These are phyloP conservation scores for Phymatocera aterrima DNA, from an alignment of 2,888 invertebrate species.

Conservation along the genomic window DNA sequence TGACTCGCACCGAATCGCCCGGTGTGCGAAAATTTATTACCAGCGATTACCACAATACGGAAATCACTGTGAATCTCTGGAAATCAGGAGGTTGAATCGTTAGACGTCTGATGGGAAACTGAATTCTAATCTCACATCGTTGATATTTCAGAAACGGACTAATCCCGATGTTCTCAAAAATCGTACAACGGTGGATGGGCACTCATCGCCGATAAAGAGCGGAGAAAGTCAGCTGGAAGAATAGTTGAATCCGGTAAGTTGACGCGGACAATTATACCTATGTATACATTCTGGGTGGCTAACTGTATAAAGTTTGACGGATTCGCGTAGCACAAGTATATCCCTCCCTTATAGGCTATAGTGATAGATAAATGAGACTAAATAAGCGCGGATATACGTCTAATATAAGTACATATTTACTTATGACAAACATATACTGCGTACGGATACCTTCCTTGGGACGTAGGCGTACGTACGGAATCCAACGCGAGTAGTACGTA, in stretches of 20 bases:
- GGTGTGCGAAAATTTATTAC: too few species aligned
- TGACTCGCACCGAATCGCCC: too few species aligned
- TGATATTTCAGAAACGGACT: conserved; percentile 61
- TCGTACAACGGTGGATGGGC: conserved; percentile 70
- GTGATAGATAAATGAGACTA: conserved; percentile 1
- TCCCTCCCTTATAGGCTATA: too few species aligned
- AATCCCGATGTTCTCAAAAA: conserved; percentile 66
- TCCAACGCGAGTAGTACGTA: not conserved
- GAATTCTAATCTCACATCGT: too few species aligned
- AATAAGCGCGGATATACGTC: too few species aligned
- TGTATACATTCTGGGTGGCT: not conserved
- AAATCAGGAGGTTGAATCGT: too few species aligned
- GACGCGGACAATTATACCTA: not conserved
- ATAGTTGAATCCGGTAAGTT: conserved; percentile 70
- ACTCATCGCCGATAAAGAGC: conserved; percentile 70
- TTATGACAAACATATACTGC: not conserved
- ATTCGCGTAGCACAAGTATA: too few species aligned
- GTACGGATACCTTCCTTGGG: not conserved
- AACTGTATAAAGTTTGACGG: too few species aligned
- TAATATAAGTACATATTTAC: not conserved
- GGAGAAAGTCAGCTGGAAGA: conserved; percentile 66
- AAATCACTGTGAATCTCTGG: too few species aligned
- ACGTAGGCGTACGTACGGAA: too few species aligned
- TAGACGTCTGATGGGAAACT: too few species aligned
- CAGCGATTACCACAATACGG: too few species aligned